These are phyloP conservation scores for Pseudochirops corinnae DNA, from an alignment of 2,797 vertebrate species.

Conservation along the genomic window DNA sequence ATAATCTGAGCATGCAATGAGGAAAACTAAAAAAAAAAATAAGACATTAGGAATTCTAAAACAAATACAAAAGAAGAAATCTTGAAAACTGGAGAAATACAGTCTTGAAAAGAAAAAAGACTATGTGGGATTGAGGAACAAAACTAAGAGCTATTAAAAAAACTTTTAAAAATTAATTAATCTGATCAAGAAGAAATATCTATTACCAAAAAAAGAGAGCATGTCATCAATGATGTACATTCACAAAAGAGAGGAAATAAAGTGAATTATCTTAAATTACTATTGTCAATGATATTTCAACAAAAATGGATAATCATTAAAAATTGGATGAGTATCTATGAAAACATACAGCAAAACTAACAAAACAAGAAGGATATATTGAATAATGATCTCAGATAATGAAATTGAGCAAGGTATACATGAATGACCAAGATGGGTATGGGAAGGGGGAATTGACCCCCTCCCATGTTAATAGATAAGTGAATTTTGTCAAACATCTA, in stretches of 20 bases:
- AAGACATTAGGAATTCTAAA: too few relatives aligned
- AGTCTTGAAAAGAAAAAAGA: neutral
- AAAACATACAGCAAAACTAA: neutral
- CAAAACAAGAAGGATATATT: neutral
- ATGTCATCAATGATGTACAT: neutral
- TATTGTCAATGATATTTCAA: neutral
- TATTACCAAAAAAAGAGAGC: neutral
- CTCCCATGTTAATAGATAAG: neutral
- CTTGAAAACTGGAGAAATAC: neutral
- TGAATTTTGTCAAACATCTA: neutral
- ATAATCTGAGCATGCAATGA: neutral
- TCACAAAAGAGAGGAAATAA: neutral
- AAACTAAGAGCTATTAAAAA: neutral
- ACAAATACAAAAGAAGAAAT: neutral
- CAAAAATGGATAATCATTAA: too few relatives aligned
- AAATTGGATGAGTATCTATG: too few relatives aligned
- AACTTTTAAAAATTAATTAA: too few relatives aligned
- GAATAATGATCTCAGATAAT: neutral
- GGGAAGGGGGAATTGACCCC: neutral
- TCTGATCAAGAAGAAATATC: neutral
- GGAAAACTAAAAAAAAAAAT: neutral
- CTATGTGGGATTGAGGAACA: neutral
- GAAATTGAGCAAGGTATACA: neutral
- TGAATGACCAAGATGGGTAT: neutral
- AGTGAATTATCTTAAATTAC: neutral